phyloP scores from a whole-genome alignment of 2,888 invertebrate genomes.

The Harpagoxenus sublaevis region DNA sequence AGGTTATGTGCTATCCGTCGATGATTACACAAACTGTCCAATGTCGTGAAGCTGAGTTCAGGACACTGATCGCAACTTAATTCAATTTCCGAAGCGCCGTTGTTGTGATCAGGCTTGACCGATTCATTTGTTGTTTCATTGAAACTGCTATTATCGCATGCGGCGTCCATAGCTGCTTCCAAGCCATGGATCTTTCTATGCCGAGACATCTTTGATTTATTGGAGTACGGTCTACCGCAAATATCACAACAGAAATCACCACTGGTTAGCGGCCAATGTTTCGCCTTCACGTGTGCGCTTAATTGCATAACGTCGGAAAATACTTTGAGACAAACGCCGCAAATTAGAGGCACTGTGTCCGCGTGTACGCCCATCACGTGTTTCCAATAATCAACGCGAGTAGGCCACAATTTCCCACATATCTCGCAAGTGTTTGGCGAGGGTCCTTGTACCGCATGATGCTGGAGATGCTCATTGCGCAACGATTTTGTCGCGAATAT shows the following conservation, averaged over 20 bases:
- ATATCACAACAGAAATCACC: conserved; percentile 87
- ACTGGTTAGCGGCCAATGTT: conserved; percentile 86
- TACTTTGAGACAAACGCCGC: conserved; percentile 87
- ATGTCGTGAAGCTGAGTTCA: conserved; percentile 85
- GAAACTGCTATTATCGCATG: conserved; percentile 58
- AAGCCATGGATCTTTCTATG: conserved; percentile 86
- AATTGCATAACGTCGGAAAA: conserved; percentile 85
- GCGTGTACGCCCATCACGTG: conserved; percentile 87
- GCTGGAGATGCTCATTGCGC: conserved; percentile 85
- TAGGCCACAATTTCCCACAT: conserved; percentile 87
- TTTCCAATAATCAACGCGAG: conserved; percentile 87
- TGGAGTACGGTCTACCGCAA: conserved; percentile 87
- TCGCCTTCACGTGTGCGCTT: conserved; percentile 85
- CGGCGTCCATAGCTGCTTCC: conserved; percentile 69
- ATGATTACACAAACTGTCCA: conserved; percentile 87
- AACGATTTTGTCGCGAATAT: conserved; percentile 86
- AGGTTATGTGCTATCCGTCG: conserved; percentile 87
- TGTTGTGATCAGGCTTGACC: conserved; percentile 58
- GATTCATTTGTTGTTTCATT: conserved; percentile 72
- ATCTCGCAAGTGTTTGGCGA: conserved; percentile 86
- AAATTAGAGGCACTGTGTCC: conserved; percentile 86
- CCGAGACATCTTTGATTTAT: conserved; percentile 87
- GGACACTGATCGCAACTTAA: conserved; percentile 82
- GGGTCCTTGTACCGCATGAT: conserved; percentile 86
- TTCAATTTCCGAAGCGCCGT: conserved; percentile 60